These are phyloP conservation scores for Myotis lucifugus DNA, from an alignment of 2,113 vertebrate species.

Conservation along the genomic window DNA sequence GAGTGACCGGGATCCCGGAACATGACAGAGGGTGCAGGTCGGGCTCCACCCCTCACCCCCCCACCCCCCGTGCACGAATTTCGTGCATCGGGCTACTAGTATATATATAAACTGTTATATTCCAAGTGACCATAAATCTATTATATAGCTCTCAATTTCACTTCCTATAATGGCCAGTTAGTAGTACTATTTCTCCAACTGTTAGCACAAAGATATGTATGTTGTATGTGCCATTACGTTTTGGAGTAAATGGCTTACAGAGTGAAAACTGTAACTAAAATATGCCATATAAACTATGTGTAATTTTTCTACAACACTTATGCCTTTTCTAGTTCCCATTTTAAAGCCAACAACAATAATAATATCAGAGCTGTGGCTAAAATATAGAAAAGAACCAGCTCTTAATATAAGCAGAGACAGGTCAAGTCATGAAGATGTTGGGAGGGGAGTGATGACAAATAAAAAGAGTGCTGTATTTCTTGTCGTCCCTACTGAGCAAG, in stretches of 20 bases:
- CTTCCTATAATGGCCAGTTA: background rate
- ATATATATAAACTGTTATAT: background rate
- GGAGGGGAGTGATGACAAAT: background rate
- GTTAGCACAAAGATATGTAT: background rate
- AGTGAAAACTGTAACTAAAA: background rate
- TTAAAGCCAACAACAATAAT: background rate
- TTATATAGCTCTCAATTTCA: background rate
- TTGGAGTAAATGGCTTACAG: slow-evolving; percentile 24
- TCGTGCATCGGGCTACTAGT: no score
- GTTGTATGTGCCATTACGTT: background rate
- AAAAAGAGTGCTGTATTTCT: background rate
- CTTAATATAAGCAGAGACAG: background rate
- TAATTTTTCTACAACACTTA: background rate
- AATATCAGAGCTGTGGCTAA: background rate
- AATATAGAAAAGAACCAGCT: background rate
- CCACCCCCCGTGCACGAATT: no score
- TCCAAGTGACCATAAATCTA: background rate
- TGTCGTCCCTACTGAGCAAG: background rate
- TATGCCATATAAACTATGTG: background rate
- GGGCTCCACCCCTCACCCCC: no score
- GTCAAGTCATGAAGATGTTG: background rate
- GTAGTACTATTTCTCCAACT: background rate
- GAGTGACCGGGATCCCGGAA: no score
- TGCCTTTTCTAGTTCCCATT: background rate
- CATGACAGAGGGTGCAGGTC: no score